Evolutionary conservation across 2,797 vertebrate genomes (phyloP).

Genomic region (Kryptopterus vitreolus): DNA sequence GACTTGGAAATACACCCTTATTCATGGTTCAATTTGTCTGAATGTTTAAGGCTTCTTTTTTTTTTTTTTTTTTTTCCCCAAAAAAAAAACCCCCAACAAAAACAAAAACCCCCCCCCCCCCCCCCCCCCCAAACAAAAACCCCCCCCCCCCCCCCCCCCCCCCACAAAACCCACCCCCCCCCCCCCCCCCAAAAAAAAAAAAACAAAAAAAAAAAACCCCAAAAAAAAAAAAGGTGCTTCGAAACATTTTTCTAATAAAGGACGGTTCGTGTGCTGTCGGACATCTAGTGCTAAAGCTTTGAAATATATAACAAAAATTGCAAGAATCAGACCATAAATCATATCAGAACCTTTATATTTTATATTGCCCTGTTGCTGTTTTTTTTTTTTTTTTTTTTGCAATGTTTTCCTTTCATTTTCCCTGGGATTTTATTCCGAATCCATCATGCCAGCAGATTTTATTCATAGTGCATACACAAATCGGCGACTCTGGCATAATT

Average conservation of each 20-base stretch:
- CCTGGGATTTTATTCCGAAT: background rate
- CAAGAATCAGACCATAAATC: background rate
- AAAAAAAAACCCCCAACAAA: too few relatives aligned
- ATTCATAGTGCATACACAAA: background rate
- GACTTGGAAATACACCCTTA: background rate
- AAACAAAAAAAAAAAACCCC: too few relatives aligned
- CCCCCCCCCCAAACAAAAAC: too few relatives aligned
- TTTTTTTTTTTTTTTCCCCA: too few relatives aligned
- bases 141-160: too few relatives aligned
- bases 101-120: too few relatives aligned
- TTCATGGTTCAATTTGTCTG: background rate
- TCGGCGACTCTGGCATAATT: background rate
- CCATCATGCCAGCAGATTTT: background rate
- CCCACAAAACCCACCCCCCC: too few relatives aligned
- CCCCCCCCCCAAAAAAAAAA: too few relatives aligned
- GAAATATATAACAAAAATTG: background rate
- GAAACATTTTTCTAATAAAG: background rate
- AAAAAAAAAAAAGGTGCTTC: too few relatives aligned
- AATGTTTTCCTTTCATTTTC: background rate
- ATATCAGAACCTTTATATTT: background rate
- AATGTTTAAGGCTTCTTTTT: background rate
- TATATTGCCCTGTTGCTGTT: background rate
- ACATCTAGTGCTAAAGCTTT: background rate
- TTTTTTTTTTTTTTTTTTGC: too few relatives aligned
- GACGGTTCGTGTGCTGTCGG: too few relatives aligned